A percentile compares a stretch with the other conserved stretches of the same genome.
phyloP scores from a whole-genome alignment of 2,113 vertebrate genomes.

The Lepus americanus region DNA sequence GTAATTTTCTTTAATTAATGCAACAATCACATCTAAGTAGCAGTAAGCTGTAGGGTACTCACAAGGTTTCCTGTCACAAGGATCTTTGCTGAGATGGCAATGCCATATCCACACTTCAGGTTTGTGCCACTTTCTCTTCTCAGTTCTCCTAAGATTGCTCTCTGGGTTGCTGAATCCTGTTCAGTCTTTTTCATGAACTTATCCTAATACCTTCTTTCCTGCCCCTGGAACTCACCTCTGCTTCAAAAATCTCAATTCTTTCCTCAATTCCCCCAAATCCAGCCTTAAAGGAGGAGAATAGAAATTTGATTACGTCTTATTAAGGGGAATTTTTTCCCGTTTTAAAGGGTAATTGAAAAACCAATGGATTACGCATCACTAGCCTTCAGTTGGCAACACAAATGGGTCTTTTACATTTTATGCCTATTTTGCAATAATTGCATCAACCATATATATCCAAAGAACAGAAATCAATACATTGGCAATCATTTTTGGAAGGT shows the following conservation, averaged over 20 bases:
- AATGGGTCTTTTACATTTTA: neutral
- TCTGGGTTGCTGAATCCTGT: neutral
- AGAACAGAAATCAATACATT: neutral
- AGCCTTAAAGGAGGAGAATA: neutral
- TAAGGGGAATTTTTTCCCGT: neutral
- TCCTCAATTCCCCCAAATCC: neutral
- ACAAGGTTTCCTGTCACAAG: neutral
- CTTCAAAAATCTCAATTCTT: neutral
- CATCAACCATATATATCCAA: neutral
- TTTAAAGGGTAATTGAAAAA: neutral
- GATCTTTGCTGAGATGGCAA: neutral
- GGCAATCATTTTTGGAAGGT: neutral
- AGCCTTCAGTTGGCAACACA: neutral
- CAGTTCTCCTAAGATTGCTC: neutral
- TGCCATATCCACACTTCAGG: neutral
- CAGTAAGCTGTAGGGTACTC: neutral
- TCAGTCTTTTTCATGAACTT: neutral
- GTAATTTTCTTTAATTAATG: constrained; percentile 68
- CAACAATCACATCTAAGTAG: neutral
- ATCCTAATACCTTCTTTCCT: neutral
- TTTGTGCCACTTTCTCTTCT: neutral
- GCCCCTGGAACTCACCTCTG: neutral
- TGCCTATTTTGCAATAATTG: neutral
- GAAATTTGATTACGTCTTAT: neutral
- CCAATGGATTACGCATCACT: neutral